phyloP scores from a whole-genome alignment of 2,888 invertebrate genomes.

The Cantharis rufa region DNA sequence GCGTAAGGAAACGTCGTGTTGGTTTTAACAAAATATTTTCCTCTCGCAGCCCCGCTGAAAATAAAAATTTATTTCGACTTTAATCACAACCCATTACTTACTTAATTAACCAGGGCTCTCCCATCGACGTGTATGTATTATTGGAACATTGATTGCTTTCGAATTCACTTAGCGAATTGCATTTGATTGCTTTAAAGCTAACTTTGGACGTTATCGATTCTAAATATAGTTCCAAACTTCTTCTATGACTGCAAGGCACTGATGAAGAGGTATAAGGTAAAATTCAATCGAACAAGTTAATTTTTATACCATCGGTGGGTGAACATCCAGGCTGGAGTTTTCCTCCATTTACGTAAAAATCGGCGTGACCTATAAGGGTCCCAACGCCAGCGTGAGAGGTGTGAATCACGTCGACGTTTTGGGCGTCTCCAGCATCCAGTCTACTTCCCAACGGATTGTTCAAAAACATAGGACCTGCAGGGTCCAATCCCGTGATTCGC shows the following conservation, averaged over 20 bases:
- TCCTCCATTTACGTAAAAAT: slow-evolving; percentile 26
- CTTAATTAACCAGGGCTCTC: slow-evolving; percentile 24
- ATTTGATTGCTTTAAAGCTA: slow-evolving; percentile 19
- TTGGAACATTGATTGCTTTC: slow-evolving; percentile 22
- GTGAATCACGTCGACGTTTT: slow-evolving; percentile 27
- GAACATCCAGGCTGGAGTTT: slow-evolving; percentile 19
- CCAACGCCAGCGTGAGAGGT: slow-evolving; percentile 13
- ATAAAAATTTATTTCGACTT: not conserved
- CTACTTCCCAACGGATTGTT: not conserved
- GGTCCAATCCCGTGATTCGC: slow-evolving; percentile 28
- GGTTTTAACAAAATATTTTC: slow-evolving; percentile 16
- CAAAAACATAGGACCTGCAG: slow-evolving; percentile 22
- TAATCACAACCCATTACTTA: not conserved
- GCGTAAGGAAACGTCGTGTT: slow-evolving; percentile 9
- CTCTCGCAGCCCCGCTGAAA: slow-evolving; percentile 14
- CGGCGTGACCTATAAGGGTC: slow-evolving; percentile 12
- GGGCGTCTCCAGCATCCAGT: slow-evolving; percentile 10
- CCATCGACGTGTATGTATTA: slow-evolving; percentile 20
- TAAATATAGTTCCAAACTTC: slow-evolving; percentile 23
- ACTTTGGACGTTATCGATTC: slow-evolving; percentile 23
- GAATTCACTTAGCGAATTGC: slow-evolving; percentile 19
- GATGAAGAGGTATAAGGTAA: not conserved
- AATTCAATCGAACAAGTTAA: not conserved
- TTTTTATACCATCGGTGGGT: slow-evolving; percentile 13
- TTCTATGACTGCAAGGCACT: slow-evolving; percentile 25